Conservation (phyloP, 2,888 invertebrate genomes). For the Achlya flavicornis region DNA sequence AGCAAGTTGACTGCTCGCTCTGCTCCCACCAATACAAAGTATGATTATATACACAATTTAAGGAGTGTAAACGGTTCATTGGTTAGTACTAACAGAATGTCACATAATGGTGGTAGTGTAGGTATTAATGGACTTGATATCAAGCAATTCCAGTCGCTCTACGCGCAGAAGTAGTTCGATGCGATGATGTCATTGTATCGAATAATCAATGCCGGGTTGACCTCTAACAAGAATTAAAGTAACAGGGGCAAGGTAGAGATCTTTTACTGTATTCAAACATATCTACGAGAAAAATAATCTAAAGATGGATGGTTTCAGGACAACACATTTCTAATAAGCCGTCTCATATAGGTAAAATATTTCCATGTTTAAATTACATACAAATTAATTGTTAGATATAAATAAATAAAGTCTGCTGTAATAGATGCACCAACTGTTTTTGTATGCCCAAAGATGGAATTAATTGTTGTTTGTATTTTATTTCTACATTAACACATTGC, state of each 20-base stretch:
- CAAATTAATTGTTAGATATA: no score
- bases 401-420: no score
- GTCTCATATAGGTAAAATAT: no score
- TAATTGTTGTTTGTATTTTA: neutral
- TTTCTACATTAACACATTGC: neutral
- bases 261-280: neutral
- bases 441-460: neutral
- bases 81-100: neutral
- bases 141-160: neutral
- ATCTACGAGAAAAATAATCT: neutral
- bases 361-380: no score
- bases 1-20: constrained; percentile 16
- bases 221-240: constrained; percentile 15
- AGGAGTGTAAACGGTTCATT: neutral
- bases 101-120: neutral
- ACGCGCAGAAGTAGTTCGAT: constrained; percentile 25
- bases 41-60: neutral
- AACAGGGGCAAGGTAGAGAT: neutral
- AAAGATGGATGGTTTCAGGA: neutral
- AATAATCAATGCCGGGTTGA: constrained; percentile 37
- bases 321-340: no score
- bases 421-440: neutral
- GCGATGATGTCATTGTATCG: constrained; percentile 44
- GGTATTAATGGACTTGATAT: neutral
- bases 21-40: constrained; percentile 19